phyloP scores from a whole-genome alignment of 2,113 vertebrate genomes.

The Herpetotheres cachinnans region DNA sequence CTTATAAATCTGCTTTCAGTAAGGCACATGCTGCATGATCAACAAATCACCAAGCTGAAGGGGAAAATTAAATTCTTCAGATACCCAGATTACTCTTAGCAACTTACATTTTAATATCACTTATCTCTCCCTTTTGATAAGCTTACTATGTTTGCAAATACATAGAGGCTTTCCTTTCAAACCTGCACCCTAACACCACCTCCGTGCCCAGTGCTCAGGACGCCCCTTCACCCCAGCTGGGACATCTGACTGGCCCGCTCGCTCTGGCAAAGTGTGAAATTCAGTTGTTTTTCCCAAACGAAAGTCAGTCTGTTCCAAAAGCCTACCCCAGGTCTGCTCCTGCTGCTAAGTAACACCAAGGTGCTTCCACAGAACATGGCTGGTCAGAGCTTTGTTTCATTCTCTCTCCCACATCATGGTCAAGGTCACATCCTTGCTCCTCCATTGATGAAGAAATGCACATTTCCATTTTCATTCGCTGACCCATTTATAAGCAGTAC shows the following conservation, averaged over 20 bases:
- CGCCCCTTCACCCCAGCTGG: no score
- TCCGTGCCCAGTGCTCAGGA: fast-evolving
- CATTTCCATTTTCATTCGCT: not conserved
- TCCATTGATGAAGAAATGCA: fast-evolving
- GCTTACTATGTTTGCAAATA: no score
- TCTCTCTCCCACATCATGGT: not conserved
- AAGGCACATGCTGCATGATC: fast-evolving
- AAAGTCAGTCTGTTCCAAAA: not conserved
- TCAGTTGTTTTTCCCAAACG: no score
- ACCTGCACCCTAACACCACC: fast-evolving
- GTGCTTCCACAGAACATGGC: not conserved
- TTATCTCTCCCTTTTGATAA: fast-evolving
- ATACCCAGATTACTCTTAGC: not conserved
- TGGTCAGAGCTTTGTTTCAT: not conserved
- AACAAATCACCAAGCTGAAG: fast-evolving
- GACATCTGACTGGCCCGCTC: fast-evolving
- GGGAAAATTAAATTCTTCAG: not conserved
- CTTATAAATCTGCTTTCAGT: not conserved
- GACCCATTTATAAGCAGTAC: not conserved
- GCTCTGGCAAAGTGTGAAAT: not conserved
- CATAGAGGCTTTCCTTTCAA: fast-evolving
- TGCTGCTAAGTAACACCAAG: not conserved
- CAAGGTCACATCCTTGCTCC: not conserved
- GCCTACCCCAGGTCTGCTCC: not conserved
- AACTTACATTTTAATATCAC: no score